Percentiles rank a stretch among this genome's conserved stretches.
These are phyloP conservation scores for Papilio dardanus DNA, from an alignment of 1,140 invertebrate genomes.

Conservation along the genomic window DNA sequence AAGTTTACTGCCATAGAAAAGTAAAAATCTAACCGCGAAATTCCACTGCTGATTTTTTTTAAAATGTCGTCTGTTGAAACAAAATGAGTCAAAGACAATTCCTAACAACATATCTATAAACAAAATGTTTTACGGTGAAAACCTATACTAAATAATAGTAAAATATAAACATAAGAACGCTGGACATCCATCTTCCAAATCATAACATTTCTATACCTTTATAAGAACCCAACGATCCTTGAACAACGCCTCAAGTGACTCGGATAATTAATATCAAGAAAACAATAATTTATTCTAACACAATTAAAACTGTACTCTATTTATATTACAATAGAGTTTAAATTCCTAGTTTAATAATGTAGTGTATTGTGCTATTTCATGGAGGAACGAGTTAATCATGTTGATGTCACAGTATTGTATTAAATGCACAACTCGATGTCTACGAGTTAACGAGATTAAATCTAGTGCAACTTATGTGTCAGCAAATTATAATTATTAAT, in stretches of 20 bases:
- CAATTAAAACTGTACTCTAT: not conserved
- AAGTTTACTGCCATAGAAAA: too few species aligned
- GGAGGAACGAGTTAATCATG: slow-evolving; percentile 8
- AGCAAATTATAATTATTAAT: not conserved
- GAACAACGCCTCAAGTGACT: slow-evolving; percentile 4
- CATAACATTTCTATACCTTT: slow-evolving; percentile 24
- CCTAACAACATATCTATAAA: too few species aligned
- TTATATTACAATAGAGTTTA: not conserved
- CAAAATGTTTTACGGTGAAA: too few species aligned
- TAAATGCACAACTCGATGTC: not conserved
- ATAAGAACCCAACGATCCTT: slow-evolving; percentile 12
- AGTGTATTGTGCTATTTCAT: not conserved
- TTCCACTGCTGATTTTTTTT: too few species aligned
- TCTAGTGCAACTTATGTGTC: not conserved
- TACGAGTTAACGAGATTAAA: slow-evolving; percentile 5
- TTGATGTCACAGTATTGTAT: slow-evolving; percentile 11
- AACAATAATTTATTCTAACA: slow-evolving; percentile 2
- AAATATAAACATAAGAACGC: not conserved
- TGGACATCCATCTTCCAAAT: slow-evolving; percentile 4
- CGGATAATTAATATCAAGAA: slow-evolving; percentile 10
- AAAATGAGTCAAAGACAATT: too few species aligned
- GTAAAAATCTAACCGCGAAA: too few species aligned
- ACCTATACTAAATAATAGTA: too few species aligned
- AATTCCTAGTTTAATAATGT: not conserved
- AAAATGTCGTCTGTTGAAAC: too few species aligned